Base-by-base conservation (phyloP, 37 sponge, comb jelly and placozoan species). In the Lycopodina hypogea region DNA sequence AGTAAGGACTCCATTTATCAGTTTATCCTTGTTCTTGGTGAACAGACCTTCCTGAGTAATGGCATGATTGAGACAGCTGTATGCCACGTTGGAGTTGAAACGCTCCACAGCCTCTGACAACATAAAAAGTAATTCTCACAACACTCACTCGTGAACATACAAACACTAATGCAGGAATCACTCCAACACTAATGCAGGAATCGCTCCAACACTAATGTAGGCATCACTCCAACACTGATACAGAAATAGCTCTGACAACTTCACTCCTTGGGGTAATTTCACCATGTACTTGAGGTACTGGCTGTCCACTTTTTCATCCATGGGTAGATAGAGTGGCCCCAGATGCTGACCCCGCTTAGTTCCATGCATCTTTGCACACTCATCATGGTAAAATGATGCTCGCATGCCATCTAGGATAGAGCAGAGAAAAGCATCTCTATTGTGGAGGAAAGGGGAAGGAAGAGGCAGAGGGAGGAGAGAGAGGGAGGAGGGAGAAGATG, bases 241-340 rank as follows among this genome's bases (percentile, higher is more conserved):
- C n/a, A n/a, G n/a, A n/a, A n/a, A n/a, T n/a, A n/a, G n/a, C n/a
- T n/a, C n/a, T n/a, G n/a, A 40, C 63, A 96, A 87, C 28, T 39
- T 51, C 74, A 71, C 78, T 8, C 86, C 68, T 19, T 42, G 88
- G 14, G 88, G 86, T 7, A 84, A 50, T 56, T 83, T 88, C 35
- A 75, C 69, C 23, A 99, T 72, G 65, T 81, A 81, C 63, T 89
- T 89, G 68, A 99, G 87, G 76, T 87, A 93, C 75, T 82, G 82
- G 69, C 95, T 94, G 86, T 99, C 99, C 52, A 96, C 93, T 72
- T 99, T 96, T 78, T 99, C 97, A 36, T 96, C 94, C 37, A 96
- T 87, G 36, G 91, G 94, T 7, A 85, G 41, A 18, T 78, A 17
- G 36, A 99, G 78, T 2, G 99, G 96, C 22, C 96, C 99, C 33